Percentiles rank a stretch among this genome's conserved stretches.
Conservation (phyloP, 2,888 invertebrate species). For the Hydraecia micacea region DNA sequence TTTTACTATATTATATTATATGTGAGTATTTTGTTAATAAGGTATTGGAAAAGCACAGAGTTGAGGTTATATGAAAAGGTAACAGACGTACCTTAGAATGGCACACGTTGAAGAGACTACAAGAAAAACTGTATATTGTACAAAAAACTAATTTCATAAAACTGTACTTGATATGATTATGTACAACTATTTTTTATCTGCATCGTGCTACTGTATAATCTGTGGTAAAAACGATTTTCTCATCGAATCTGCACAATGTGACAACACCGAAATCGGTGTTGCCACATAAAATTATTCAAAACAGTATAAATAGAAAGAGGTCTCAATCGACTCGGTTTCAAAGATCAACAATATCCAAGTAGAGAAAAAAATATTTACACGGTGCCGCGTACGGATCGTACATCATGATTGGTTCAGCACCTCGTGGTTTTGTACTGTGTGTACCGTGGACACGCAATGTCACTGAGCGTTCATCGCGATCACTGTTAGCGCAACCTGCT, state of each 20-base stretch:
- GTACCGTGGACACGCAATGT: conserved; percentile 81
- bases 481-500: conserved; percentile 76
- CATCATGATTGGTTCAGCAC: conserved; percentile 65
- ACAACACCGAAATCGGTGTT: conserved; percentile 47
- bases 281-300: conserved; percentile 70
- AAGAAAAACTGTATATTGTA: conserved; percentile 84
- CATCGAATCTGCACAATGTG: conserved; percentile 54
- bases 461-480: conserved; percentile 81
- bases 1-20: conserved; percentile 81
- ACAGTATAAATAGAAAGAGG: conserved; percentile 73
- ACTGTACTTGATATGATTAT: conserved; percentile 89
- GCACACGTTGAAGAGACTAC: conserved; percentile 86
- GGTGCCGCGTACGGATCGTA: conserved; percentile 66
- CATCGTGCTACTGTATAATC: conserved; percentile 68
- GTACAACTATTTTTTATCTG: conserved; percentile 79
- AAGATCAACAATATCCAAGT: conserved; percentile 70
- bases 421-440: conserved; percentile 82
- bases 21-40: conserved; percentile 87
- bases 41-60: conserved; percentile 85
- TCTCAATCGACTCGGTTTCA: conserved; percentile 65
- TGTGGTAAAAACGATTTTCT: conserved; percentile 69
- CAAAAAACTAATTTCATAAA: conserved; percentile 83
- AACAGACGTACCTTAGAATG: conserved; percentile 86
- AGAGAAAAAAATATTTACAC: conserved; percentile 75
- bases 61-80: conserved; percentile 86